Evolutionary conservation across 2,888 invertebrate species (phyloP).

Genomic region (Unio pictorum): DNA sequence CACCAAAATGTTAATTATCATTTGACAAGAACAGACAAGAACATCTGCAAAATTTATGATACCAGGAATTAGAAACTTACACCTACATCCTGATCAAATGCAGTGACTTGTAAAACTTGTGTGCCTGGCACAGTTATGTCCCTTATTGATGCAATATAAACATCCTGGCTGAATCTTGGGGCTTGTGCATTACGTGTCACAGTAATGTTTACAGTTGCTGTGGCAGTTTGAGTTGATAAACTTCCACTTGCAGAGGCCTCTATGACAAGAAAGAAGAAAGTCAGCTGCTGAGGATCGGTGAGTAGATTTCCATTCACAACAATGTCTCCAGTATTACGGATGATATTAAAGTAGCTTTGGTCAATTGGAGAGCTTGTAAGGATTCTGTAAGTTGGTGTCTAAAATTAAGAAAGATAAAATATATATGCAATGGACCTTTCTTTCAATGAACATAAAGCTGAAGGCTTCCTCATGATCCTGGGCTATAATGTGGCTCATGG

Average conservation of each 20-base stretch:
- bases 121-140: conserved; percentile 48
- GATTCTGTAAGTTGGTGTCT: conserved; percentile 44
- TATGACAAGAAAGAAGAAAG: conserved; percentile 49
- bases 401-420: conserved; percentile 12
- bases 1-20: not conserved
- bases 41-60: not conserved
- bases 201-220: conserved; percentile 55
- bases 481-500: too few relatives aligned
- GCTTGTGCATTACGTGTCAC: conserved; percentile 59
- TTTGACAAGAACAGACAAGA: conserved; percentile 1
- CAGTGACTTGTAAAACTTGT: conserved; percentile 44
- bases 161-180: conserved; percentile 50
- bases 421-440: not conserved
- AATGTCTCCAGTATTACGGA: conserved; percentile 34
- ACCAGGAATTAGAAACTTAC: conserved; percentile 16
- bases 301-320: conserved; percentile 40
- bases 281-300: conserved; percentile 39
- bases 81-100: conserved; percentile 54
- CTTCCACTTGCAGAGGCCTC: conserved; percentile 45
- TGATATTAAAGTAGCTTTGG: conserved; percentile 40
- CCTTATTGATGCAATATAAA: conserved; percentile 37
- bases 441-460: not conserved
- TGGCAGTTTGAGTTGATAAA: conserved; percentile 49
- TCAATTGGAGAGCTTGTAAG: conserved; percentile 36
- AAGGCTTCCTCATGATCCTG: too few relatives aligned